Evolutionary conservation across 1,140 invertebrate genomes (phyloP).

Genomic region (Steinernema khuongi): DNA sequence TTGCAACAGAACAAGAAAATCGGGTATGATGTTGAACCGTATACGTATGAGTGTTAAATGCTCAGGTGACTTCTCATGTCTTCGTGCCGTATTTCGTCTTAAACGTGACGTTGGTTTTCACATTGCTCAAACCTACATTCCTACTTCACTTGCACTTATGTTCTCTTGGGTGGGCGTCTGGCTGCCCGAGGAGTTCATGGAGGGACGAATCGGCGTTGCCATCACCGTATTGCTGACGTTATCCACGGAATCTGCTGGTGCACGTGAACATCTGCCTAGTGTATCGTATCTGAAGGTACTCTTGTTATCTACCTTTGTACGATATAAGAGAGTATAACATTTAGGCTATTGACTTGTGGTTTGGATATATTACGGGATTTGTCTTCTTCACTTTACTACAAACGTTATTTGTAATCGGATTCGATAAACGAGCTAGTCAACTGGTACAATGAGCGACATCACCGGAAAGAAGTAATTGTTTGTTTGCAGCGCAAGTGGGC

Average conservation of each 20-base stretch:
- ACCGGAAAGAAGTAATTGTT: not conserved
- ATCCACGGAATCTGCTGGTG: slow-evolving; percentile 57
- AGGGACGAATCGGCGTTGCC: slow-evolving; percentile 57
- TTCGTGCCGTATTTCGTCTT: slow-evolving; percentile 72
- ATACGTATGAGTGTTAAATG: not conserved
- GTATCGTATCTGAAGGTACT: slow-evolving; percentile 58
- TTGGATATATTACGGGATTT: slow-evolving; percentile 57
- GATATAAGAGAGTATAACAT: slow-evolving; percentile 8
- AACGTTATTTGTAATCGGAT: slow-evolving; percentile 57
- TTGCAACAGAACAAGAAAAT: slow-evolving; percentile 52
- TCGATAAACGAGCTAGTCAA: slow-evolving; percentile 56
- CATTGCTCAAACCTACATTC: slow-evolving; percentile 79
- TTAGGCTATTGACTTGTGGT: slow-evolving; percentile 58
- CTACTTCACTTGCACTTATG: slow-evolving; percentile 76
- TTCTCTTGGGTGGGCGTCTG: slow-evolving; percentile 69
- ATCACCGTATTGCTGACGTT: slow-evolving; percentile 56
- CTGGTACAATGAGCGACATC: slow-evolving; percentile 37
- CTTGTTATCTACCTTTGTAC: not conserved
- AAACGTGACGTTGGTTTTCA: slow-evolving; percentile 81
- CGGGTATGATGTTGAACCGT: slow-evolving; percentile 24
- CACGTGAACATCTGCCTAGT: slow-evolving; percentile 55
- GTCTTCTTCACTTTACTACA: slow-evolving; percentile 57
- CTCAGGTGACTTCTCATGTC: slow-evolving; percentile 66
- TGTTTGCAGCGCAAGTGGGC: slow-evolving; percentile 52
- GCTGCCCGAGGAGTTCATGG: slow-evolving; percentile 58